These are phyloP conservation scores for Mimachlamys varia DNA, from an alignment of 2,888 invertebrate genomes.

Conservation along the genomic window DNA sequence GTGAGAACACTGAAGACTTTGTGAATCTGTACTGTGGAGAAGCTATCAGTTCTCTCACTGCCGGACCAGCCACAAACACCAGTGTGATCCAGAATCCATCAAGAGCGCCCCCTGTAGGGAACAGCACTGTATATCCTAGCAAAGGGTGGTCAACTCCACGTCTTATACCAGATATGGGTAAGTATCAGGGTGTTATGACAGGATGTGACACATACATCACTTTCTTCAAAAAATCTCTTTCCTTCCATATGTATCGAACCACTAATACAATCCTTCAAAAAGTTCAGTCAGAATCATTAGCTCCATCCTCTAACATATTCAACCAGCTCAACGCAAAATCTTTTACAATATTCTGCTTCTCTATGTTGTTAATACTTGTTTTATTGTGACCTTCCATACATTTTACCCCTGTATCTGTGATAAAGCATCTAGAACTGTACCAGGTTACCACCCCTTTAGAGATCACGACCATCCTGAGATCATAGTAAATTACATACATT, in stretches of 20 bases:
- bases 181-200: slow-evolving; percentile 32
- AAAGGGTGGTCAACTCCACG: slow-evolving; percentile 53
- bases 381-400: background rate
- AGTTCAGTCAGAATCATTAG: too few relatives aligned
- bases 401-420: too few relatives aligned
- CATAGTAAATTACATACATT: too few relatives aligned
- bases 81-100: slow-evolving; percentile 40
- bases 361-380: background rate
- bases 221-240: too few relatives aligned
- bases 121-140: slow-evolving; percentile 17
- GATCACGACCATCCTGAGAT: too few relatives aligned
- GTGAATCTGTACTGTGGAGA: slow-evolving; percentile 69
- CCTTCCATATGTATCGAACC: too few relatives aligned
- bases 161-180: slow-evolving; percentile 67
- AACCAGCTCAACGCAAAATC: too few relatives aligned
- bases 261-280: too few relatives aligned
- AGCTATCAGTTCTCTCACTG: slow-evolving; percentile 64
- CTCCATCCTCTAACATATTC: too few relatives aligned
- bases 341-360: background rate
- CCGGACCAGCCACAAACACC: slow-evolving; percentile 53
- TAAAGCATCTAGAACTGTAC: too few relatives aligned
- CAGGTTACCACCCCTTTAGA: too few relatives aligned
- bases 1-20: slow-evolving; percentile 66
- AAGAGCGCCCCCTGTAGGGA: background rate
- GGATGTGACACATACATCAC: too few relatives aligned